These are phyloP conservation scores for Euphonia xanthogaster DNA, from an alignment of 2,797 vertebrate species.

Conservation along the genomic window DNA sequence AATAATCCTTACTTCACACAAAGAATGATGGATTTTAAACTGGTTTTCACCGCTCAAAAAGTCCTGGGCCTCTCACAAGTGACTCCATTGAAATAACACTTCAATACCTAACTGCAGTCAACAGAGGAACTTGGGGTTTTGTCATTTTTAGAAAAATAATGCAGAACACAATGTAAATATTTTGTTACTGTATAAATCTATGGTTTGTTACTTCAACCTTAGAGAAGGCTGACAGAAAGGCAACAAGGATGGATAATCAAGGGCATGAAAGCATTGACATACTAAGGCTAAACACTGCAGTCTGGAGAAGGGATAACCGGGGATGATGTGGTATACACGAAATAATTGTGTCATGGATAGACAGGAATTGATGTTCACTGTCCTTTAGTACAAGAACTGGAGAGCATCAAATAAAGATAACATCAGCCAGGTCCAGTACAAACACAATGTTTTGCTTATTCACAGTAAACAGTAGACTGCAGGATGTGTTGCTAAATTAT, in stretches of 20 bases:
- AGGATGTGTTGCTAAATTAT: not conserved
- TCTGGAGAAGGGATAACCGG: not conserved
- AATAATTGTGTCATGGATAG: not conserved
- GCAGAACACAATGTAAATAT: not conserved
- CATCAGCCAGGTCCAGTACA: not conserved
- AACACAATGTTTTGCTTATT: not conserved
- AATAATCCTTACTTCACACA: not conserved
- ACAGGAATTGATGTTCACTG: not conserved
- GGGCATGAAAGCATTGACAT: not conserved
- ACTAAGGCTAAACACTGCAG: not conserved
- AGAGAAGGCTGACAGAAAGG: not conserved
- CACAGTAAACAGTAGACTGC: not conserved
- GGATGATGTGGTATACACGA: not conserved
- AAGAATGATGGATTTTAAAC: not conserved
- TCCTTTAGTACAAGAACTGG: not conserved
- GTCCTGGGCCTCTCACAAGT: not conserved
- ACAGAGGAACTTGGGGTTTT: not conserved
- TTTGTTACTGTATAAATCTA: not conserved
- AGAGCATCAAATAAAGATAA: not conserved
- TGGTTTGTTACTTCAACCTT: not conserved
- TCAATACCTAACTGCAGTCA: not conserved
- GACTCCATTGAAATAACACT: not conserved
- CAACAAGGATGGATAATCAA: not conserved
- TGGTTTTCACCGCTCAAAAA: not conserved
- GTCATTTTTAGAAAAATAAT: not conserved